phyloP scores from a whole-genome alignment of 1,140 invertebrate species.

The Bacillus rossius region DNA sequence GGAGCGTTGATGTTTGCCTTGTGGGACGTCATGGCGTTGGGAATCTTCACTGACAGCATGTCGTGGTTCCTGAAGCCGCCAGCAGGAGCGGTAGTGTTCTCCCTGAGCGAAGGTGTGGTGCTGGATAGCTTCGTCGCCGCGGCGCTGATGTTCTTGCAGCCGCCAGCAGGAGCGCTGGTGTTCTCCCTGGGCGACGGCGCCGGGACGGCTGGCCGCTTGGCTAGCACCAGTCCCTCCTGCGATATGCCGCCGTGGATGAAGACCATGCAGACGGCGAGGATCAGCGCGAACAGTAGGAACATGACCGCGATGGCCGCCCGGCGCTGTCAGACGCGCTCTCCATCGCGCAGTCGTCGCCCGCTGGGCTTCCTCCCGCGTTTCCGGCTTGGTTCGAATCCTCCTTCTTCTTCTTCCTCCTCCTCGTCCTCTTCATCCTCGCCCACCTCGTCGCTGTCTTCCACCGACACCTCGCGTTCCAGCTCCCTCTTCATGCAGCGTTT shows the following conservation, averaged over 20 bases:
- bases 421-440: neutral
- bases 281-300: slow-evolving; percentile 32
- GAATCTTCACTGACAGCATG: too few relatives aligned
- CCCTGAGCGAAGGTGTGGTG: too few relatives aligned
- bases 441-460: neutral
- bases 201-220: neutral
- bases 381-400: neutral
- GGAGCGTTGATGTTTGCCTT: too few relatives aligned
- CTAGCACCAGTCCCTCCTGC: slow-evolving; percentile 30
- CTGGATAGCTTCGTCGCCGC: neutral
- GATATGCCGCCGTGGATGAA: slow-evolving; percentile 35
- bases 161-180: too few relatives aligned
- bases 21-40: too few relatives aligned
- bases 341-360: neutral
- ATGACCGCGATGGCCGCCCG: slow-evolving; percentile 32
- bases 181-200: too few relatives aligned
- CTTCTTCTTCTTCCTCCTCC: neutral
- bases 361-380: too few relatives aligned
- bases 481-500: neutral
- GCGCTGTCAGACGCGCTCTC: slow-evolving; percentile 26
- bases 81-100: too few relatives aligned
- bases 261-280: slow-evolving; percentile 33
- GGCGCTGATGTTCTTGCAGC: too few relatives aligned
- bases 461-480: neutral
- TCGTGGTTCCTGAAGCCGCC: too few relatives aligned